Percentiles rank a stretch among this genome's conserved stretches.
These are phyloP conservation scores for Mesitornis unicolor DNA, from an alignment of 2,113 vertebrate species.

Conservation along the genomic window DNA sequence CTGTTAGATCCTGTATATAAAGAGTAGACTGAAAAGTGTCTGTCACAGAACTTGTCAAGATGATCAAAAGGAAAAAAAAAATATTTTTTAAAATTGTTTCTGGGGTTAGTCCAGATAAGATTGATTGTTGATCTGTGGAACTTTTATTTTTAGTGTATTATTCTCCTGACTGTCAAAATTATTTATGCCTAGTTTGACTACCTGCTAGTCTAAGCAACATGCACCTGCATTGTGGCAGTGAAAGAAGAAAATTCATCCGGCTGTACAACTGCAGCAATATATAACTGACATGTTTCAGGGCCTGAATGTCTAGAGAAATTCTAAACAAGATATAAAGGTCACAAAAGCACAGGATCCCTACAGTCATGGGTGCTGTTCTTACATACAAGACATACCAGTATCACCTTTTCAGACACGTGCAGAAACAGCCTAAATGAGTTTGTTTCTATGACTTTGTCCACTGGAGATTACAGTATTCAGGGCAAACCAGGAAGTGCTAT, in stretches of 20 bases:
- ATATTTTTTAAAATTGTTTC: slow-evolving; percentile 29
- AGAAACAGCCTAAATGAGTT: background rate
- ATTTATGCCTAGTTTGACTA: slow-evolving; percentile 53
- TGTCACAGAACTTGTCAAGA: slow-evolving; percentile 47
- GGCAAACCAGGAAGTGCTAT: background rate
- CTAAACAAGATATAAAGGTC: slow-evolving; percentile 3
- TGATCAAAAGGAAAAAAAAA: slow-evolving; percentile 52
- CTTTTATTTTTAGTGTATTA: slow-evolving; percentile 47
- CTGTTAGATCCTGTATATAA: slow-evolving; percentile 20
- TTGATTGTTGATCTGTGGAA: slow-evolving; percentile 48
- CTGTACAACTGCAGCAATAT: background rate
- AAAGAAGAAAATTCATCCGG: background rate
- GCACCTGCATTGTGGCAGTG: background rate
- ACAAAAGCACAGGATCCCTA: background rate
- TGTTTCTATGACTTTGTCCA: background rate
- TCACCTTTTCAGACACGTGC: background rate
- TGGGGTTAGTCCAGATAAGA: slow-evolving; percentile 13
- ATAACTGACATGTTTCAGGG: slow-evolving; percentile 15
- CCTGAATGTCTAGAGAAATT: background rate
- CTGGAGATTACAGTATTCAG: background rate
- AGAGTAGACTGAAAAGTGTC: slow-evolving; percentile 23
- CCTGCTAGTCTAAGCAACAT: background rate
- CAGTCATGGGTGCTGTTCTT: background rate
- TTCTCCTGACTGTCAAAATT: slow-evolving; percentile 52
- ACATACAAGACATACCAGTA: background rate